These are phyloP conservation scores for Mixornis gularis DNA, from an alignment of 2,113 vertebrate genomes.

Conservation along the genomic window DNA sequence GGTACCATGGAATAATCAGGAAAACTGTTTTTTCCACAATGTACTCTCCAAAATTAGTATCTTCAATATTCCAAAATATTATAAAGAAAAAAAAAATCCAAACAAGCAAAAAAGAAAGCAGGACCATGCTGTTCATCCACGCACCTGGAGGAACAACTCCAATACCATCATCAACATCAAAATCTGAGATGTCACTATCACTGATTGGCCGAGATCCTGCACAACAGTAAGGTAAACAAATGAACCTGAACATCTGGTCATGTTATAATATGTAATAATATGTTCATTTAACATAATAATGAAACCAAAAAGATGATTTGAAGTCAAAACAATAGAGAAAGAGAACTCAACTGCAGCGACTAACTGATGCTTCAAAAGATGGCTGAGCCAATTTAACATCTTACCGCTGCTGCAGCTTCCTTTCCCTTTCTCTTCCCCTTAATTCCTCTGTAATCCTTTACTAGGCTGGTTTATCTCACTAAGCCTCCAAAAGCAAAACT, in stretches of 20 bases:
- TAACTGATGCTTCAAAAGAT: neutral
- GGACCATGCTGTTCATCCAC: slow-evolving; percentile 81
- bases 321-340: neutral
- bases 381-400: neutral
- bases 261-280: slow-evolving; percentile 40
- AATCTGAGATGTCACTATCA: slow-evolving; percentile 92
- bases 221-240: slow-evolving; percentile 79
- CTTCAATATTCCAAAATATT: slow-evolving; percentile 61
- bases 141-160: slow-evolving; percentile 93
- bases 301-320: neutral
- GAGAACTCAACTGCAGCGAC: neutral
- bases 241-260: slow-evolving; percentile 63
- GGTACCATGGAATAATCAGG: slow-evolving; percentile 50
- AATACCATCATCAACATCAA: slow-evolving; percentile 98
- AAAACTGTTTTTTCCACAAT: slow-evolving; percentile 47
- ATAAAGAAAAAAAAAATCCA: slow-evolving; percentile 5
- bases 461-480: neutral
- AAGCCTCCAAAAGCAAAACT: neutral
- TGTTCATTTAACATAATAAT: neutral
- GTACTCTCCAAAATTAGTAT: slow-evolving; percentile 54
- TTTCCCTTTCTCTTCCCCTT: neutral
- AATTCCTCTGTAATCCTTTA: neutral
- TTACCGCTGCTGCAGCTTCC: neutral
- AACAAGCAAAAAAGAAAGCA: slow-evolving; percentile 56
- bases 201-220: slow-evolving; percentile 98